Base-by-base conservation (phyloP, 2,888 invertebrate genomes). In the Epinotia demarniana region DNA sequence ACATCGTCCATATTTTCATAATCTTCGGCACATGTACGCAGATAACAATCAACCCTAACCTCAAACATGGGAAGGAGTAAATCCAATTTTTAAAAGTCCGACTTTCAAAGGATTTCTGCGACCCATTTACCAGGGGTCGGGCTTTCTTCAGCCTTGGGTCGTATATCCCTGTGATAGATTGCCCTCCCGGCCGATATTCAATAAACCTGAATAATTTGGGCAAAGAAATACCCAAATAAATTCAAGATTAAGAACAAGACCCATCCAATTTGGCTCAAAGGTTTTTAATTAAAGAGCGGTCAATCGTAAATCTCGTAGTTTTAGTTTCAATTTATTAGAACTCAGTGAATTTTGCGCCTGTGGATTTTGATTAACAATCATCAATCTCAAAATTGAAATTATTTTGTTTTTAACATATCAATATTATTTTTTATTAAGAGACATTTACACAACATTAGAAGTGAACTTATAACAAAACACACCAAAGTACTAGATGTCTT, bases 191-290 rank as follows among this genome's bases (percentile, higher is more conserved):
- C 85, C 85, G 84, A 87, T 86, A 88, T 86, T 88, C 89, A 89
- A 90, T 89, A 90, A 89, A 87, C 88, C 83, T 89, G 88, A 88
- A 90, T 89, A 90, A 90, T 89, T 90, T 87, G 85, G 81, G 84
- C 82, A 85, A 89, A 89, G 69, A 90, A 89, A 87, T 84, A 84
- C 83, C 83, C 83, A 81, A 86, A 87, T 85, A 87, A 88, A 88
- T 85, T 84, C 80, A 81, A 73, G 69, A 77, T 81, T 84, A 87
- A 86, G 87, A 87, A 87, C 84, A 81, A 81, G 81, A 79, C 80
- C 82, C 82, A 84, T 84, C 83, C 85, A 85, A 88, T 86, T 87
- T 84, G 81, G 81, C 80, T 84, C 81, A 83, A 80, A 80, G 82
- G 81, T 78, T 85, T 87, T 87, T 89, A 87, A 87, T 88, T 86